A percentile compares a stretch with the other conserved stretches of the same genome.
Evolutionary conservation across 2,888 invertebrate species (phyloP).

Genomic region (Unio delphinus): DNA sequence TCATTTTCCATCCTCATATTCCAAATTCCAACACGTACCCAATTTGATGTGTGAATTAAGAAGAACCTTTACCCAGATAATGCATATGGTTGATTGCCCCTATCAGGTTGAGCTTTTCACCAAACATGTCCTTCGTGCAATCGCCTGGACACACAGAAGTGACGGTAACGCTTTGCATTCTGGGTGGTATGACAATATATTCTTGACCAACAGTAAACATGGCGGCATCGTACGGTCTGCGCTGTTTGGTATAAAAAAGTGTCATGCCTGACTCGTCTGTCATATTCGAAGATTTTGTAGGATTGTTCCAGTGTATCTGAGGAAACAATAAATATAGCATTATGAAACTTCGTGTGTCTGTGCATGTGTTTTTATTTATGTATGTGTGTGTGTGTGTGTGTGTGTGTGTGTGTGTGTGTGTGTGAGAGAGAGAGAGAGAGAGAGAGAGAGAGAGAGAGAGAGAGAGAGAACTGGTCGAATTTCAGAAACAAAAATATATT

Average conservation of each 20-base stretch:
- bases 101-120: conserved; percentile 45
- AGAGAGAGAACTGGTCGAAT: too few relatives aligned
- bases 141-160: conserved; percentile 40
- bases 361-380: neutral
- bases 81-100: conserved; percentile 62
- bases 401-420: too few relatives aligned
- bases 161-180: conserved; percentile 17
- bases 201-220: conserved; percentile 43
- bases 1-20: neutral
- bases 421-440: too few relatives aligned
- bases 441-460: neutral
- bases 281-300: conserved; percentile 9
- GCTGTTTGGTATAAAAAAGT: conserved; percentile 26
- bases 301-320: conserved; percentile 49
- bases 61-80: conserved; percentile 39
- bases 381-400: too few relatives aligned
- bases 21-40: neutral
- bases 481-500: too few relatives aligned
- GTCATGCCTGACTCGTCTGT: conserved; percentile 37
- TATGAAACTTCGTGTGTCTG: neutral
- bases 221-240: conserved; percentile 32
- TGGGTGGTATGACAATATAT: conserved; percentile 42
- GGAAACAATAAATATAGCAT: neutral
- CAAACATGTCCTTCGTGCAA: conserved; percentile 52
- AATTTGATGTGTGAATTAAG: neutral